phyloP scores from a whole-genome alignment of 1,140 invertebrate genomes.

The Sweltsa coloradensis region DNA sequence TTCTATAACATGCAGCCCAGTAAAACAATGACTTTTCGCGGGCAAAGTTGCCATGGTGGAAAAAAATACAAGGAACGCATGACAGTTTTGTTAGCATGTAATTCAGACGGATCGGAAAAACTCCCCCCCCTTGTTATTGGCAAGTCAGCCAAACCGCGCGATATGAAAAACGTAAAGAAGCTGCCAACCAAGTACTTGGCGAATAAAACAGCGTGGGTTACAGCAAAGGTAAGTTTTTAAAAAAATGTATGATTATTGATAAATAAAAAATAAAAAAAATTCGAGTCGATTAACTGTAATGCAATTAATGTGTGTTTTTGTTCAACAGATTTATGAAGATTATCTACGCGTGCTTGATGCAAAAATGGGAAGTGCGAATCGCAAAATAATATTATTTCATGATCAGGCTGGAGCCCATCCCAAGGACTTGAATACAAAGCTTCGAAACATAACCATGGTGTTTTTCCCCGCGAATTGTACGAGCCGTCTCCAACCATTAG shows the following conservation, averaged over 20 bases:
- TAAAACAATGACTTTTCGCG: slow-evolving; percentile 22
- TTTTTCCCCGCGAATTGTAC: slow-evolving; percentile 36
- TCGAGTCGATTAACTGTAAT: no score
- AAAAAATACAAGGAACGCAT: slow-evolving; percentile 30
- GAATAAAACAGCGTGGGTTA: background rate
- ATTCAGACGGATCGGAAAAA: slow-evolving; percentile 23
- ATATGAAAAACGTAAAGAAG: background rate
- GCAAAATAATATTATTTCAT: slow-evolving; percentile 33
- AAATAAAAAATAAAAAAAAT: no score
- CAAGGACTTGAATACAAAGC: no score
- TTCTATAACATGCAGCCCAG: slow-evolving; percentile 29
- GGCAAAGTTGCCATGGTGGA: slow-evolving; percentile 25
- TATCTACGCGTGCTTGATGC: slow-evolving; percentile 18
- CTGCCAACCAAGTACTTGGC: background rate
- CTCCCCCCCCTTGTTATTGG: background rate
- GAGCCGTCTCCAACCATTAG: slow-evolving; percentile 32
- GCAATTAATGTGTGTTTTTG: no score
- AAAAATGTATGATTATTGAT: no score
- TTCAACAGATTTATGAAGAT: slow-evolving; percentile 23
- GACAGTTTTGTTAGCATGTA: slow-evolving; percentile 27
- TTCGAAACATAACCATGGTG: slow-evolving; percentile 26
- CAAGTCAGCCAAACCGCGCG: background rate
- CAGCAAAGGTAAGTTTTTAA: background rate
- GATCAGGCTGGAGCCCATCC: slow-evolving; percentile 34
- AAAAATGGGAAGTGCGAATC: slow-evolving; percentile 22